These are phyloP conservation scores for Argopecten irradians DNA, from an alignment of 1,140 invertebrate genomes.

Conservation along the genomic window DNA sequence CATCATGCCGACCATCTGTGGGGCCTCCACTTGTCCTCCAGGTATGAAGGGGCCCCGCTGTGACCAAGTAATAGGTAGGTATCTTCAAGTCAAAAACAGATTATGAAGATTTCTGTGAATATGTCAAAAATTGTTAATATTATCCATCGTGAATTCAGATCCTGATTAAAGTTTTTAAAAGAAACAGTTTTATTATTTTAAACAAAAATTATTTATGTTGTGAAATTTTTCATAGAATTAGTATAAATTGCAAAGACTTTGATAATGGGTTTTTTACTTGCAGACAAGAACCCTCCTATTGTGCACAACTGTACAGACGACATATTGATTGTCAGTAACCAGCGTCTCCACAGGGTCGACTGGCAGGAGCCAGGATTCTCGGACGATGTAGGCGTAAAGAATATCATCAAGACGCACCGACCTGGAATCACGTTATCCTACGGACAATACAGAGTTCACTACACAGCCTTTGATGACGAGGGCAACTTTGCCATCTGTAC, in stretches of 20 bases:
- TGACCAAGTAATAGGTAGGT: slow-evolving; percentile 52
- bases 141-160: too few species aligned
- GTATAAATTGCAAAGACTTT: too few species aligned
- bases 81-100: too few species aligned
- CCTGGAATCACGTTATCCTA: slow-evolving; percentile 55
- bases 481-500: slow-evolving; percentile 63
- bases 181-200: too few species aligned
- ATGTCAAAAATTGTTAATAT: too few species aligned
- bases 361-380: slow-evolving; percentile 63
- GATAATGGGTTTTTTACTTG: background rate
- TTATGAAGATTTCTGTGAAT: too few species aligned
- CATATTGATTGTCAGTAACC: slow-evolving; percentile 46
- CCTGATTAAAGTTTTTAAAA: too few species aligned
- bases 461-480: slow-evolving; percentile 62
- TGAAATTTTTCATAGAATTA: too few species aligned
- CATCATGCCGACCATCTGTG: slow-evolving; percentile 59
- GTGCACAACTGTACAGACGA: slow-evolving; percentile 56
- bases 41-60: slow-evolving; percentile 52
- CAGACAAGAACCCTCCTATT: slow-evolving; percentile 56
- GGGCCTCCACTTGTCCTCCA: slow-evolving; percentile 48
- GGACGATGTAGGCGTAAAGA: slow-evolving; percentile 58
- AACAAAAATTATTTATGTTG: too few species aligned
- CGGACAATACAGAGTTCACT: slow-evolving; percentile 63
- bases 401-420: slow-evolving; percentile 59
- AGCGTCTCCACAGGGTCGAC: slow-evolving; percentile 45